Percentiles rank a stretch among this genome's conserved stretches.
These are phyloP conservation scores for Philaethria dido DNA, from an alignment of 2,888 invertebrate species.

Conservation along the genomic window DNA sequence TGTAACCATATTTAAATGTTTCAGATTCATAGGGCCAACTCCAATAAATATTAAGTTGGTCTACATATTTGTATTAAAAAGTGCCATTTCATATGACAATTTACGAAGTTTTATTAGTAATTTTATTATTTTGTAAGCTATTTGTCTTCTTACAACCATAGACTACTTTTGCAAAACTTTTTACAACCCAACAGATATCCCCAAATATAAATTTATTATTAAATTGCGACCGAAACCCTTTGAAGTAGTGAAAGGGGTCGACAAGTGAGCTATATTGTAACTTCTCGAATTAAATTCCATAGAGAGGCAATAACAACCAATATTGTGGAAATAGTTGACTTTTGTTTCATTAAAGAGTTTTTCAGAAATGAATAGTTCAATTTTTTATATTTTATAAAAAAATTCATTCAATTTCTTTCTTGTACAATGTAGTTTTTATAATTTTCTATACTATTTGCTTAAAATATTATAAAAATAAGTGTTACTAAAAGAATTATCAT, in stretches of 20 bases:
- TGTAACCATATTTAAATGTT: not conserved
- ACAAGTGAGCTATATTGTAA: conserved; percentile 63
- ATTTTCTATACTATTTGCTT: too few relatives aligned
- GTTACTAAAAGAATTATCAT: too few relatives aligned
- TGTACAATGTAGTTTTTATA: too few relatives aligned
- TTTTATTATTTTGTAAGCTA: conserved; percentile 1
- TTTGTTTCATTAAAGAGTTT: conserved; percentile 39
- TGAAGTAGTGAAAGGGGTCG: conserved; percentile 69
- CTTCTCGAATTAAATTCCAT: conserved; percentile 69
- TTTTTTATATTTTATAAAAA: not conserved
- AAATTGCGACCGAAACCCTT: conserved; percentile 64
- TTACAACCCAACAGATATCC: conserved; percentile 32
- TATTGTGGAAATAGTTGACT: conserved; percentile 44
- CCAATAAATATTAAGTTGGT: not conserved
- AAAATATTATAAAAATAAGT: too few relatives aligned
- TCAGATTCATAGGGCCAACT: too few relatives aligned
- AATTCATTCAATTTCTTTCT: not conserved
- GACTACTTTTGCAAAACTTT: conserved; percentile 26
- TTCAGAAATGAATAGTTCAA: not conserved
- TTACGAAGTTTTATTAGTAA: not conserved
- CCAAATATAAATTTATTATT: conserved; percentile 59
- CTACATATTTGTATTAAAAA: not conserved
- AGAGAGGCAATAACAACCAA: conserved; percentile 50
- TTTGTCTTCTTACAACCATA: conserved; percentile 14
- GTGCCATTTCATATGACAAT: not conserved